Evolutionary conservation across 2,888 invertebrate genomes (phyloP).

Genomic region (Philereme transversata): DNA sequence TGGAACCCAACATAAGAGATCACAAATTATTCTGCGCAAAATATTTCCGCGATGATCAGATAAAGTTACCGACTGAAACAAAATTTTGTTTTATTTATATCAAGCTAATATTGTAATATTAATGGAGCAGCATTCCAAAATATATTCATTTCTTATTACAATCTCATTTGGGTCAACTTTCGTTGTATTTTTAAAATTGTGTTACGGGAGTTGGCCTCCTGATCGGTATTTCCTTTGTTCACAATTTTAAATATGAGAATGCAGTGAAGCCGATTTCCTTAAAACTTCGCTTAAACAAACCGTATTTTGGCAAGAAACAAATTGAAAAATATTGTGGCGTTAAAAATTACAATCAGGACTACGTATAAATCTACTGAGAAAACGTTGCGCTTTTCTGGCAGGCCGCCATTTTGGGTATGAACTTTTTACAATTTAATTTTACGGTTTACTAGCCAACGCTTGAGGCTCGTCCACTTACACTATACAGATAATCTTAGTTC

Average conservation of each 20-base stretch:
- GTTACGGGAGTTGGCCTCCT: too few species aligned
- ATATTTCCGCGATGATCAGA: too few species aligned
- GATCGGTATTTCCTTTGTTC: slow-evolving; percentile 9
- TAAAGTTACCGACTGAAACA: not conserved
- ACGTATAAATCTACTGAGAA: slow-evolving; percentile 36
- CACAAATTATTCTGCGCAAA: too few species aligned
- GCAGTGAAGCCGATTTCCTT: slow-evolving; percentile 16
- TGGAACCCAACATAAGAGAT: slow-evolving; percentile 39
- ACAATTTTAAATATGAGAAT: slow-evolving; percentile 12
- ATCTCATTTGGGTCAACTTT: too few species aligned
- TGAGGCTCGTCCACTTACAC: slow-evolving; percentile 17
- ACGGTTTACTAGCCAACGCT: slow-evolving; percentile 31
- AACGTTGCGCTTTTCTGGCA: slow-evolving; percentile 37
- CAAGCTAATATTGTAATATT: too few species aligned
- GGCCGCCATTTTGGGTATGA: slow-evolving; percentile 38
- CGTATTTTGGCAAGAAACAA: slow-evolving; percentile 37
- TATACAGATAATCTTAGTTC: not conserved
- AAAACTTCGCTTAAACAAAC: slow-evolving; percentile 28
- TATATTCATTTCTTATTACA: too few species aligned
- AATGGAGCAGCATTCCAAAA: too few species aligned
- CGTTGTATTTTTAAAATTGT: too few species aligned
- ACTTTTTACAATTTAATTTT: slow-evolving; percentile 41
- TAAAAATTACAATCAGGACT: slow-evolving; percentile 41
- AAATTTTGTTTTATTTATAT: too few species aligned
- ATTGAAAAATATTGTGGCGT: slow-evolving; percentile 43